Percentiles rank a stretch among this genome's conserved stretches.
Conservation (phyloP, 1,140 invertebrate genomes). For the Calycopis cecrops region DNA sequence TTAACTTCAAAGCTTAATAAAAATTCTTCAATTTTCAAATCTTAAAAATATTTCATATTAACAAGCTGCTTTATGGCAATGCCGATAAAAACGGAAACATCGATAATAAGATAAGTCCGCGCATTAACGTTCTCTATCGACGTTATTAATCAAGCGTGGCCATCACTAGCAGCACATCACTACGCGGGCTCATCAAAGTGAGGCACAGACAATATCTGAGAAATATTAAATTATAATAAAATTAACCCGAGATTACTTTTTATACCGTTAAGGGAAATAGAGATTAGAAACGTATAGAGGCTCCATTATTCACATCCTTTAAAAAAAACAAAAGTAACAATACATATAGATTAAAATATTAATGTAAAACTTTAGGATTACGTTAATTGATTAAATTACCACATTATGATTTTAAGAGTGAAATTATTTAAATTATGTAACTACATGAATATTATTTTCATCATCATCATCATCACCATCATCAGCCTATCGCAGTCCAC, state of each 20-base stretch:
- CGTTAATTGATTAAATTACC: neutral
- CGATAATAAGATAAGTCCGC: constrained; percentile 1
- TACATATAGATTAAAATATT: too few species aligned
- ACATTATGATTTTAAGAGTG: neutral
- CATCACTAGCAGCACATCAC: constrained; percentile 33
- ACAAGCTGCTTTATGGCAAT: neutral
- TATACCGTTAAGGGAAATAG: constrained; percentile 45
- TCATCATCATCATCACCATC: too few species aligned
- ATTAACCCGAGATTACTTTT: constrained; percentile 63
- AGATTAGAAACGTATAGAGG: constrained; percentile 38
- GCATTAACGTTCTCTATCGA: constrained; percentile 15
- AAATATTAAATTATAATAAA: constrained; percentile 74
- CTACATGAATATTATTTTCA: too few species aligned
- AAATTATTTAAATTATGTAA: too few species aligned
- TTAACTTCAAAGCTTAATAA: too few species aligned
- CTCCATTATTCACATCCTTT: neutral
- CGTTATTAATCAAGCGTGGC: constrained; percentile 22
- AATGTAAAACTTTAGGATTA: too few species aligned
- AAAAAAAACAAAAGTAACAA: too few species aligned
- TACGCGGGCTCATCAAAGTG: constrained; percentile 63
- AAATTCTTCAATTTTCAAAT: too few species aligned
- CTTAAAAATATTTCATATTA: too few species aligned
- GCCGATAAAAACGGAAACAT: constrained; percentile 6
- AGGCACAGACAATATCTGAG: constrained; percentile 61
- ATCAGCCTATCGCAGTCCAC: too few species aligned